Conservation (phyloP, 2,797 vertebrate species). For the Parauchenoglanis ngamensis region DNA sequence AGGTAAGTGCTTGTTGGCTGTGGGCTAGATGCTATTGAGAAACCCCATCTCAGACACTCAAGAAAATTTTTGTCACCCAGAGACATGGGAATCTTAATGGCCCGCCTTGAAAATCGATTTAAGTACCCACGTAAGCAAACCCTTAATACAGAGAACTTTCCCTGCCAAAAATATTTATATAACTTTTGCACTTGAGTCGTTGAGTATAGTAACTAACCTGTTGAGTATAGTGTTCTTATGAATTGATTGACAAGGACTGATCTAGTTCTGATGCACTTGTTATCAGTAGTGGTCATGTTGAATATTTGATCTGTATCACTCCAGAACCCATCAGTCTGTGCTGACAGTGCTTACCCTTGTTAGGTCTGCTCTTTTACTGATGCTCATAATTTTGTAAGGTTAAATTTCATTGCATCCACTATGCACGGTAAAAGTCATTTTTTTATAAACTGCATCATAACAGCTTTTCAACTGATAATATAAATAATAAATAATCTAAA, state of each 20-base stretch:
- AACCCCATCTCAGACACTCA: not conserved
- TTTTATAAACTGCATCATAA: not conserved
- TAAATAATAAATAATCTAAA: not conserved
- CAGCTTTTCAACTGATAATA: not conserved
- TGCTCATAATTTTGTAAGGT: conserved; percentile 9
- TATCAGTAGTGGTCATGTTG: conserved; percentile 50
- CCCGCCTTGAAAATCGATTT: not conserved
- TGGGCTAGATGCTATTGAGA: not conserved
- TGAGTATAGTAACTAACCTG: not conserved
- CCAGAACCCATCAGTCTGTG: conserved; percentile 30
- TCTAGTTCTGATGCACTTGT: conserved; percentile 34
- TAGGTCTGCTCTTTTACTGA: conserved; percentile 31
- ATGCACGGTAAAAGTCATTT: not conserved
- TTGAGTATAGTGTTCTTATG: not conserved
- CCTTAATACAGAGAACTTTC: not conserved
- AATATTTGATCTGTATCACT: conserved; percentile 49
- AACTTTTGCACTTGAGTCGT: not conserved
- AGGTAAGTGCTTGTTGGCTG: not conserved
- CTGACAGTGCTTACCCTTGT: conserved; percentile 35
- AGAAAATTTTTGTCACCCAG: not conserved
- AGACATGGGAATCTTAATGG: not conserved
- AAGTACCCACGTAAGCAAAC: not conserved
- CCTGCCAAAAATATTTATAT: not conserved
- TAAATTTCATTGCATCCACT: not conserved
- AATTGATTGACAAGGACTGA: conserved; percentile 46